phyloP scores from a whole-genome alignment of 2,113 vertebrate species.

The Nycticebus coucang region DNA sequence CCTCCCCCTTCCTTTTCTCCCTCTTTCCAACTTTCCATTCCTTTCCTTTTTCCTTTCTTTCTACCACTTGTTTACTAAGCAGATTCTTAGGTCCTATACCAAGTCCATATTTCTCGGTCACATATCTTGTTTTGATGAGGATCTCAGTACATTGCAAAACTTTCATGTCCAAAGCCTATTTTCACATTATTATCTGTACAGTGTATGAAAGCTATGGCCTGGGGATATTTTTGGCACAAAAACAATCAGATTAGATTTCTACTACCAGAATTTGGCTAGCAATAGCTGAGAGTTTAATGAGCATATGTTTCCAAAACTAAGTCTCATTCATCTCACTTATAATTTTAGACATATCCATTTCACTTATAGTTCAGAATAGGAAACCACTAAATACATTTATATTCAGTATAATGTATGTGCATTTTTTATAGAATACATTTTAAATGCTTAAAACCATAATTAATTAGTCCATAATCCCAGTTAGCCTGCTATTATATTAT shows the following conservation, averaged over 20 bases:
- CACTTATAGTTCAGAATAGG: background rate
- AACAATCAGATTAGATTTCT: background rate
- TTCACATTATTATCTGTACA: background rate
- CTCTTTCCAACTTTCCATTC: accelerated
- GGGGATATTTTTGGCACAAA: background rate
- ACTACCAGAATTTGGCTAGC: slow-evolving; percentile 6
- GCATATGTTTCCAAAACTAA: slow-evolving; percentile 40
- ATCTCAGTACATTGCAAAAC: background rate
- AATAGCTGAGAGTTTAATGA: slow-evolving; percentile 18
- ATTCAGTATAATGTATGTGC: background rate
- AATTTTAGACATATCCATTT: background rate
- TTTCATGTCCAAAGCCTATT: background rate
- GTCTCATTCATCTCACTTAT: slow-evolving; percentile 22
- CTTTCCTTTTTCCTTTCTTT: background rate
- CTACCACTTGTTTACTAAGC: background rate
- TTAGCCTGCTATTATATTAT: background rate
- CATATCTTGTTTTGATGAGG: background rate
- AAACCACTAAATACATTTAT: background rate
- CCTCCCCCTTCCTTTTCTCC: accelerated
- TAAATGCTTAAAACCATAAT: background rate
- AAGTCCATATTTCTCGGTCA: background rate
- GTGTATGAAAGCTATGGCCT: background rate
- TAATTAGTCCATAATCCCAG: background rate
- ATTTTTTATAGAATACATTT: background rate
- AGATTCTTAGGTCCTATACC: background rate